These are phyloP conservation scores for Sylvia borin DNA, from an alignment of 2,797 vertebrate species.

Conservation along the genomic window DNA sequence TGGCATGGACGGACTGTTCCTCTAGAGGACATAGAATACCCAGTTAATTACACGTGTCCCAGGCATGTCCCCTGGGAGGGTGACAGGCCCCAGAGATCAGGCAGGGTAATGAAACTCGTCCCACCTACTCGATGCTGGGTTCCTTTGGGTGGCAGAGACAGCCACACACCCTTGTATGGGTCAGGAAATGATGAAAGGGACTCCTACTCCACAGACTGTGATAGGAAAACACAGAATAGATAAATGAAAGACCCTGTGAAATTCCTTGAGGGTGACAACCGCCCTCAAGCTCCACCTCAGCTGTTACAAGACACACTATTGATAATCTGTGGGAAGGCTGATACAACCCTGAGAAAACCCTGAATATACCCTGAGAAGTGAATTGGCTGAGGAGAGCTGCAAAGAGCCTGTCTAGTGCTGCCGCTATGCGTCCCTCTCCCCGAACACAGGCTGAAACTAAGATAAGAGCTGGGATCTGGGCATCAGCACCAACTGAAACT, in stretches of 20 bases:
- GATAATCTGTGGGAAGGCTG: background rate
- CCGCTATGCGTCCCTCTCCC: accelerated
- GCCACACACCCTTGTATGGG: accelerated
- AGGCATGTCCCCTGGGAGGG: background rate
- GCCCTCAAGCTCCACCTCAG: background rate
- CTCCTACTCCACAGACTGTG: background rate
- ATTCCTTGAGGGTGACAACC: background rate
- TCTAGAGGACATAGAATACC: background rate
- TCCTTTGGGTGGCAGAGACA: background rate
- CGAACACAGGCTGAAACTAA: background rate
- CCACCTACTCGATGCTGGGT: background rate
- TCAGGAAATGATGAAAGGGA: background rate
- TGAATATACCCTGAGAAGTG: background rate
- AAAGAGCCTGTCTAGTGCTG: background rate
- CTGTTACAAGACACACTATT: background rate
- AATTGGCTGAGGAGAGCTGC: background rate
- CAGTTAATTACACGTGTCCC: background rate
- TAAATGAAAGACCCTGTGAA: background rate
- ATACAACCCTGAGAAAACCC: slow-evolving; percentile 3
- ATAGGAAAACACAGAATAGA: background rate
- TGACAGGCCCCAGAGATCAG: background rate
- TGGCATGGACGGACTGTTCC: background rate
- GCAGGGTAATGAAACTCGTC: background rate
- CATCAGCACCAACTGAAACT: background rate
- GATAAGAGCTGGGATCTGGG: slow-evolving; percentile 23